Base-by-base conservation (phyloP, 2,113 vertebrate genomes). In the Enhydra lutris region DNA sequence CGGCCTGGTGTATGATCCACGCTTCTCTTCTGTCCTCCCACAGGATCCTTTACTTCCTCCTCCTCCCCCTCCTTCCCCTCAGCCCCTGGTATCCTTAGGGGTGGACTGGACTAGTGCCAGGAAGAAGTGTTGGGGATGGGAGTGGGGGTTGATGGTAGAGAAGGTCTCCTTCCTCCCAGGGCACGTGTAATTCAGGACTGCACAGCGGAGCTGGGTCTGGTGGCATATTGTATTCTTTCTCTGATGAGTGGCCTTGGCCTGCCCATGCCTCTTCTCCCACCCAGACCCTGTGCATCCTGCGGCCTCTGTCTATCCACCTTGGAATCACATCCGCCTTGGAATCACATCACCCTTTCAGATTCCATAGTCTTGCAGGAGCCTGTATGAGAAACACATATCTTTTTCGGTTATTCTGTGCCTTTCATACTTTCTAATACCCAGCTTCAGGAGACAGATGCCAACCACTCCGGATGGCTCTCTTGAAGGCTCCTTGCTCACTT, bases 91-190 rank as follows among this genome's bases (percentile, higher is more conserved):
- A 29, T 76, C 18, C 65, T 61, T 9, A 24, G 36, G 36, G 9
- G 7, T 34, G 63, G 63, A 67, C 13, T 1, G 21, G 0, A 31
- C 14, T 31, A 26, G 18, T 10, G 26, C 0, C 7, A 10, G 63
- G 55, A 61, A 47, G 42, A 3, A 1, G 39, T 1, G 0, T 21
- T 21, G 31, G 34, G 10, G 3, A 1, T 23, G 50, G 18, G 13
- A 36, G 23, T 10, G 45, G 50, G 50, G 50, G 15, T n/a, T 10
- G 67, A n/a, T 23, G 23, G 39, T 24, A 23, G 39, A 69, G 67
- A 36, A 34, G 4, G 1, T 20, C 24, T 93, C 45, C 23, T 61
- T 31, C 14, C 42, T 45, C 18, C 18, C 2, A 39, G 10, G 57
- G 23, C 65, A 47, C 0, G 0, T 57, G 24, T 23, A 45, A 34